Evolutionary conservation across 2,797 vertebrate genomes (phyloP), one percentile per base, ranked within the genome.

Genomic region (Sebastes paucispinis): DNA sequence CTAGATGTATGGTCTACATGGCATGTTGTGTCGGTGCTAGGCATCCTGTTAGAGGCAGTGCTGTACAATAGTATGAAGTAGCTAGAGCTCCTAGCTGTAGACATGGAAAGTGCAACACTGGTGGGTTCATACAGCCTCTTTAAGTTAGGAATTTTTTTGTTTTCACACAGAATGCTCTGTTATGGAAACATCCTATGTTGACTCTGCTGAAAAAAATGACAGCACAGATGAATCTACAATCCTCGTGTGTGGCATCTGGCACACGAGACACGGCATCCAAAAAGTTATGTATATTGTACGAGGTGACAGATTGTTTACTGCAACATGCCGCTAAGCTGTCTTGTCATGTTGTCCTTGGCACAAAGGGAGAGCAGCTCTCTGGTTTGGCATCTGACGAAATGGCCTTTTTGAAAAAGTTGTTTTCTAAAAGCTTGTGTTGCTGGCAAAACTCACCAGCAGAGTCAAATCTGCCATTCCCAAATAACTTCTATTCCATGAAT

Each of bases 331-430:
- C 70, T 68, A 72, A 72, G 71, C 57, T 55, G 73, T 64, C 76
- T 74, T 80, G 57, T 71, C 73, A 74, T 76, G 84, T 82, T 81
- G 81, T 81, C 60, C 84, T 83, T 82, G 80, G 80, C 80, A 82
- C 75, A 83, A 73, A 79, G 47, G 43, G 57, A 73, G 60, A 76
- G 82, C 54, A 34, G 36, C 58, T 66, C 67, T 79, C 31, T 31
- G 57, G 57, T 73, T 47, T 86, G 86, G 86, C 72, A 76, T 75
- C 31, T 67, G 47, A 70, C 36, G 67, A 77, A 81, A 50, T 50
- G 18, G 47, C 7, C 47, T 50, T 50, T 50, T 50, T 50, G 47
- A 50, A 50, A 50, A 50, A 50, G 47, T 50, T 50, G 16, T 50
- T 50, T 50, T 50, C 18, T 50, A 50, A 50, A 18, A 50, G 18